phyloP scores from a whole-genome alignment of 92 coral and sea anemone species.

The Bergia puertoricense region DNA sequence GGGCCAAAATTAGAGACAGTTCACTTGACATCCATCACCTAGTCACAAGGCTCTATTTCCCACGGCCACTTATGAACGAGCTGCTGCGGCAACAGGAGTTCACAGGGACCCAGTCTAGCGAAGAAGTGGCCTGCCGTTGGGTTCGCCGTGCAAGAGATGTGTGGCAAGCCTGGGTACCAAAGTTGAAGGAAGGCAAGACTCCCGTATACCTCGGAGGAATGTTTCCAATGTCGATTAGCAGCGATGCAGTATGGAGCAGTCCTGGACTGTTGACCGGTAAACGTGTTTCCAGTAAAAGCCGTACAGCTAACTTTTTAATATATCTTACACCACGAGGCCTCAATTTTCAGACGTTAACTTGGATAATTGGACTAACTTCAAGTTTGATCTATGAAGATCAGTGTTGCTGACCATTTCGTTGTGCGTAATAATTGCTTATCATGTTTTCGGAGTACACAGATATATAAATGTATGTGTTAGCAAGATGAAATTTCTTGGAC shows the following conservation, averaged over 20 bases:
- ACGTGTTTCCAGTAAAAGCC: neutral
- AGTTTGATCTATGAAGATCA: too few species aligned
- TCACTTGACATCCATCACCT: conserved; percentile 75
- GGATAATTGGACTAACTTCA: too few species aligned
- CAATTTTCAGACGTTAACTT: too few species aligned
- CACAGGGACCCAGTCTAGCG: conserved; percentile 60
- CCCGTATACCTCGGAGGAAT: conserved; percentile 90
- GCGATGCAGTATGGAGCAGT: conserved; percentile 79
- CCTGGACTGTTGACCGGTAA: conserved; percentile 83
- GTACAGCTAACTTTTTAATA: too few species aligned
- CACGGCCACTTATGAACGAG: conserved; percentile 49
- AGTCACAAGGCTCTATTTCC: conserved; percentile 65
- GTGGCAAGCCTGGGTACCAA: conserved; percentile 79
- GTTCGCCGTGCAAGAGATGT: conserved; percentile 60
- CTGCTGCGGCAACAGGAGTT: conserved; percentile 57
- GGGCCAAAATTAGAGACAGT: conserved; percentile 60
- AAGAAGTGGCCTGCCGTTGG: conserved; percentile 77
- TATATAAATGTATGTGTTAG: too few species aligned
- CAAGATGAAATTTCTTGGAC: too few species aligned
- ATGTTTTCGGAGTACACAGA: too few species aligned
- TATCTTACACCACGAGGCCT: too few species aligned
- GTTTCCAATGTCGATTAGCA: conserved; percentile 73
- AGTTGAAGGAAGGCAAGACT: conserved; percentile 47
- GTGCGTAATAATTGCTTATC: too few species aligned
- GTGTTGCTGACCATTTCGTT: too few species aligned